Evolutionary conservation across 2,888 invertebrate genomes (phyloP), one percentile per base, ranked within the genome.

Genomic region (Drosophila mimetica): DNA sequence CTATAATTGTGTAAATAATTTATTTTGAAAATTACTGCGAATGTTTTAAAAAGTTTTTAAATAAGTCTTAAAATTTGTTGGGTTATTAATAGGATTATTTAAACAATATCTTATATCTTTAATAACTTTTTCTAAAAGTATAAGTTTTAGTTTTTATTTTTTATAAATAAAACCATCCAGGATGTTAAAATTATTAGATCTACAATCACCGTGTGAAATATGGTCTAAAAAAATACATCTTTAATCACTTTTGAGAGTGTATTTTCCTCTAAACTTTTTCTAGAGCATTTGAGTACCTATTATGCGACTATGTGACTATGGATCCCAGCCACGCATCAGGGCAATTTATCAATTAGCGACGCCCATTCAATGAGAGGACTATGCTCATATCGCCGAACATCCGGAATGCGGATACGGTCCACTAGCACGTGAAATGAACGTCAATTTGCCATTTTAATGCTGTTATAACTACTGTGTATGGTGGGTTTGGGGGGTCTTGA

Each of bases 261-360:
- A 16, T 28, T 22, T 46, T 46, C 16, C 6, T n/a, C 4, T 16
- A 16, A 18, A 2, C 4, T 18, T 2, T 18, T 28, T 28, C 11
- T 13, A 14, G 4, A 39, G 1, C 36, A 46, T 39, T 13, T 36
- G 8, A 36, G 3, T 9, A 32, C 16, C 36, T 37, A 39, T 51
- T 28, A 14, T 25, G 34, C 34, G 30, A 48, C 22, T 14, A 41
- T 36, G 30, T 37, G 41, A 8, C 32, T 53, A 77, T 83, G 47
- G 66, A 18, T 60, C 14, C 25, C 54, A 74, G 54, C 76, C 81
- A 81, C 81, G 81, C 84, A 84, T 69, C 47, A 72, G 55, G 57
- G 69, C 71, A 75, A 82, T 82, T 89, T 87, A 85, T 85, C 85
- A 85, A 85, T 85, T 85, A 87, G 85, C 71, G 66, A 88, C 86